Percentiles rank a stretch among this genome's conserved stretches.
phyloP scores from a whole-genome alignment of 2,888 invertebrate genomes.

The Eristalinus aeneus region DNA sequence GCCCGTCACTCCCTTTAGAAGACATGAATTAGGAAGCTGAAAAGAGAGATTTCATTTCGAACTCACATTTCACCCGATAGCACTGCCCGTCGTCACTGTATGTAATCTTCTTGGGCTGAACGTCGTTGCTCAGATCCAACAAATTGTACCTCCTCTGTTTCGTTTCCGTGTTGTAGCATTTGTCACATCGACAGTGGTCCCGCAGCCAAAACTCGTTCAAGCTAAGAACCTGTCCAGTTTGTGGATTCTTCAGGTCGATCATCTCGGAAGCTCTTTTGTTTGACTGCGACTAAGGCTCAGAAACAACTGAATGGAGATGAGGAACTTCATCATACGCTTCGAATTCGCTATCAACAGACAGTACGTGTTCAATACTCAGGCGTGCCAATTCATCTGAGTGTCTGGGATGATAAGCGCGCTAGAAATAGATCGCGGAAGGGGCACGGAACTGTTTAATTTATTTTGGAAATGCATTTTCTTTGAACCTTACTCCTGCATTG shows the following conservation, averaged over 20 bases:
- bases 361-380: conserved; percentile 8
- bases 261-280: conserved; percentile 13
- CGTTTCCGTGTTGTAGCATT: conserved; percentile 84
- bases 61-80: conserved; percentile 83
- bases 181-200: conserved; percentile 82
- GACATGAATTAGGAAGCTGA: background rate
- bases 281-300: conserved; percentile 9
- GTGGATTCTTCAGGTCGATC: conserved; percentile 45
- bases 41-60: conserved; percentile 49
- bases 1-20: conserved; percentile 83
- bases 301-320: conserved; percentile 23
- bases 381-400: background rate
- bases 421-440: background rate
- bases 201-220: conserved; percentile 77
- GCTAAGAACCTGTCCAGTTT: conserved; percentile 9
- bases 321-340: background rate
- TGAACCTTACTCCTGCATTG: background rate
- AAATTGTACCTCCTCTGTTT: conserved; percentile 84
- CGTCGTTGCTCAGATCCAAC: conserved; percentile 82
- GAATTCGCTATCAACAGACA: conserved; percentile 25
- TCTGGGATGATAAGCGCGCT: conserved; percentile 22
- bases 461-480: background rate
- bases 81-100: conserved; percentile 75
- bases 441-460: background rate
- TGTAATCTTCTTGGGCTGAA: conserved; percentile 77